These are phyloP conservation scores for Trachelipus rathkii DNA, from an alignment of 1,140 invertebrate genomes.

Conservation along the genomic window DNA sequence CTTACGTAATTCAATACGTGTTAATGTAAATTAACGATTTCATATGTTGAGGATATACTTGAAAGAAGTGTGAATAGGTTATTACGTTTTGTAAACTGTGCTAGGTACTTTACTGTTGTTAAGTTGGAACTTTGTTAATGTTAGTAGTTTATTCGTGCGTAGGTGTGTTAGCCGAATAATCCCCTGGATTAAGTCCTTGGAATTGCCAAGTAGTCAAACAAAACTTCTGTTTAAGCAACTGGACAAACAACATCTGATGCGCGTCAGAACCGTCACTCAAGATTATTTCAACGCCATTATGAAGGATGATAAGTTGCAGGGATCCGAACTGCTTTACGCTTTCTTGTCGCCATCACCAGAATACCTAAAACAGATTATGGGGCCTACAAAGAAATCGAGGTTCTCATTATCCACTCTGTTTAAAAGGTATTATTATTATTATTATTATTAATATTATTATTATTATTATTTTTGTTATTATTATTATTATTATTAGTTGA, in stretches of 20 bases:
- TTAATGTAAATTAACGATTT: too few species aligned
- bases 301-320: background rate
- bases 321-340: background rate
- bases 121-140: too few species aligned
- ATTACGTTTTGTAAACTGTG: too few species aligned
- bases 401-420: background rate
- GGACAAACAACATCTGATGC: background rate
- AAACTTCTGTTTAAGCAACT: background rate
- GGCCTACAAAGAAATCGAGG: background rate
- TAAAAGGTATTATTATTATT: background rate
- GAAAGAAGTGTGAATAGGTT: too few species aligned
- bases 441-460: too few species aligned
- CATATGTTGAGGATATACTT: too few species aligned
- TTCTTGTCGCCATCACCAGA: slow-evolving; percentile 1
- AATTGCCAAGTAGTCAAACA: background rate
- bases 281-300: background rate
- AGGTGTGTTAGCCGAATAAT: background rate
- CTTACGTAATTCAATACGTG: too few species aligned
- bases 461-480: too few species aligned
- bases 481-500: too few species aligned
- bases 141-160: too few species aligned
- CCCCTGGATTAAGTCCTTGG: background rate
- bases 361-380: background rate
- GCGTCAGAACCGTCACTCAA: background rate
- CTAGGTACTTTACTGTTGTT: too few species aligned